phyloP scores from a whole-genome alignment of 2,888 invertebrate species.

The Chouioia cunea region DNA sequence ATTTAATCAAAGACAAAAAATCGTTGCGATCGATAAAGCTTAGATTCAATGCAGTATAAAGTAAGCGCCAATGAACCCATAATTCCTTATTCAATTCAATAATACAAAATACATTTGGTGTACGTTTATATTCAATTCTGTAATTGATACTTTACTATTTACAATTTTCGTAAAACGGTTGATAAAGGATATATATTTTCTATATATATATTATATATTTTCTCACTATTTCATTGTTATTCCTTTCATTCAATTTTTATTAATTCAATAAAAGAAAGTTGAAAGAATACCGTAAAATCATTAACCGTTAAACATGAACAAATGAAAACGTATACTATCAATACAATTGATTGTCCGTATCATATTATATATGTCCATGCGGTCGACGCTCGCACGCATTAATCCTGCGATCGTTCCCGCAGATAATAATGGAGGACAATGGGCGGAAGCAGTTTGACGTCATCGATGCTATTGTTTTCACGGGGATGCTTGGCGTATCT shows the following conservation, averaged over 20 bases:
- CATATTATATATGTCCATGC: no score
- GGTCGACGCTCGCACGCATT: neutral
- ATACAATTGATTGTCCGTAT: no score
- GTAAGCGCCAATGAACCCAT: constrained; percentile 16
- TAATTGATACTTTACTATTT: constrained; percentile 15
- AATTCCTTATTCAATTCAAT: constrained; percentile 22
- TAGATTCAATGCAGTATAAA: constrained; percentile 1
- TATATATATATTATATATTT: no score
- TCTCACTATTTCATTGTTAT: no score
- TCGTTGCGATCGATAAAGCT: neutral
- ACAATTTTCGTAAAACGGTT: constrained; percentile 4
- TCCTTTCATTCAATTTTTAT: no score
- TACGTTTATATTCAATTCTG: constrained; percentile 18
- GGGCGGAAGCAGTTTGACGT: constrained; percentile 69
- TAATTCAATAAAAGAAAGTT: no score
- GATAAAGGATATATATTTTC: constrained; percentile 32
- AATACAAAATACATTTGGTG: constrained; percentile 28
- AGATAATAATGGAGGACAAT: constrained; percentile 33
- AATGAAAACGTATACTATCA: no score
- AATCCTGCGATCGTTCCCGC: neutral
- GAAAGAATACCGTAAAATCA: no score
- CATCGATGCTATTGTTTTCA: constrained; percentile 78
- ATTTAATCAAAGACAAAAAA: neutral
- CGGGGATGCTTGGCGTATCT: constrained; percentile 75
- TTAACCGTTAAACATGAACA: no score